phyloP scores from a whole-genome alignment of 2,888 invertebrate genomes.

The Cancer borealis region DNA sequence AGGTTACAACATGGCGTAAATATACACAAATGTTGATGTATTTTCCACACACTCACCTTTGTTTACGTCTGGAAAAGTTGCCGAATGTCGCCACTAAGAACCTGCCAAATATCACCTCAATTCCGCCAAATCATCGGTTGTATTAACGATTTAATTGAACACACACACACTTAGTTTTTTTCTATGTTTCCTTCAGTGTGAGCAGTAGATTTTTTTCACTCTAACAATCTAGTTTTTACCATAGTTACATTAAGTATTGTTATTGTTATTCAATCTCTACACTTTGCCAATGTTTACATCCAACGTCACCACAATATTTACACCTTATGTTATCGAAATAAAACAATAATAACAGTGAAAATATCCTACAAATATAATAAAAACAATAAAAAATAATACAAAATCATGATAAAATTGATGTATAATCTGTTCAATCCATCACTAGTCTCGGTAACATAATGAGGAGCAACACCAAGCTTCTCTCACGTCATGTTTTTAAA shows the following conservation, averaged over 20 bases:
- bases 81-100: neutral
- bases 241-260: neutral
- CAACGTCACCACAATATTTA: conserved; percentile 3
- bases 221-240: neutral
- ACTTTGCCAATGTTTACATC: neutral
- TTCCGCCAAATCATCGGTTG: too few species aligned
- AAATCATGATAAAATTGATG: neutral
- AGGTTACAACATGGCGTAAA: neutral
- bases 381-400: neutral
- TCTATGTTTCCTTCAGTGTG: neutral
- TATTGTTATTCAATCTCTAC: neutral
- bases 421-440: too few species aligned
- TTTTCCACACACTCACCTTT: neutral
- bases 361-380: neutral
- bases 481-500: neutral
- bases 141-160: too few species aligned
- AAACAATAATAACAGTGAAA: neutral
- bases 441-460: neutral
- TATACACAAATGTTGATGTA: neutral
- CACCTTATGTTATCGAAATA: neutral
- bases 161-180: neutral
- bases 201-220: neutral
- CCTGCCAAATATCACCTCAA: too few species aligned
- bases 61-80: neutral
- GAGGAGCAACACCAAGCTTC: neutral